Percentiles rank a stretch among this genome's conserved stretches.
Conservation (phyloP, 2,888 invertebrate genomes). For the Mythimna impura region DNA sequence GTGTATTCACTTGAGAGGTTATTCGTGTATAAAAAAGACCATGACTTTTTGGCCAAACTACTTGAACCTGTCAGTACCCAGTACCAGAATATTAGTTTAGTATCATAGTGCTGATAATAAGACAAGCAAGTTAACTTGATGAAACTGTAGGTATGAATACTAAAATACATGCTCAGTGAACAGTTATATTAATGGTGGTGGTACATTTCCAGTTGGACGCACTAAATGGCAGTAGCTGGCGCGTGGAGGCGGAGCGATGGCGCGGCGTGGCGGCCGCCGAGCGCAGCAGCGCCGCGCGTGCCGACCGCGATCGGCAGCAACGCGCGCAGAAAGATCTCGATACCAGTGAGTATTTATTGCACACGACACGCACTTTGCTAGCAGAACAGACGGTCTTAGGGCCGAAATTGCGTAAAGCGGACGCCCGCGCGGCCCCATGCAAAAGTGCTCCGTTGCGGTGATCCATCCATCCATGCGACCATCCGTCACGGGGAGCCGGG, state of each 20-base stretch:
- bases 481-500: no score
- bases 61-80: neutral
- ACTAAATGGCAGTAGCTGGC: conserved; percentile 86
- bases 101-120: neutral
- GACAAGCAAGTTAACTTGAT: neutral
- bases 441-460: no score
- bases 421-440: no score
- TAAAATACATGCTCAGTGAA: neutral
- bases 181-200: conserved; percentile 2
- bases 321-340: conserved; percentile 88
- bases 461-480: no score
- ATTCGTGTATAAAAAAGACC: conserved; percentile 17
- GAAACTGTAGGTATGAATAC: no score
- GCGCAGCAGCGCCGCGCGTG: conserved; percentile 85
- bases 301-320: conserved; percentile 86
- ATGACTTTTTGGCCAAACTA: neutral
- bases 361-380: no score
- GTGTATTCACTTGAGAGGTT: conserved; percentile 16
- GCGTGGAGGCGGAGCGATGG: conserved; percentile 87
- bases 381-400: no score
- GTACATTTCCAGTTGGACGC: conserved; percentile 84
- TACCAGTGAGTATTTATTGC: conserved; percentile 76
- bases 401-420: no score
- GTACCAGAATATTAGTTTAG: neutral
- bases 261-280: conserved; percentile 87